Percentiles rank a stretch among this genome's conserved stretches.
Evolutionary conservation across 2,797 vertebrate species (phyloP).

Genomic region (Tragopan temminckii): DNA sequence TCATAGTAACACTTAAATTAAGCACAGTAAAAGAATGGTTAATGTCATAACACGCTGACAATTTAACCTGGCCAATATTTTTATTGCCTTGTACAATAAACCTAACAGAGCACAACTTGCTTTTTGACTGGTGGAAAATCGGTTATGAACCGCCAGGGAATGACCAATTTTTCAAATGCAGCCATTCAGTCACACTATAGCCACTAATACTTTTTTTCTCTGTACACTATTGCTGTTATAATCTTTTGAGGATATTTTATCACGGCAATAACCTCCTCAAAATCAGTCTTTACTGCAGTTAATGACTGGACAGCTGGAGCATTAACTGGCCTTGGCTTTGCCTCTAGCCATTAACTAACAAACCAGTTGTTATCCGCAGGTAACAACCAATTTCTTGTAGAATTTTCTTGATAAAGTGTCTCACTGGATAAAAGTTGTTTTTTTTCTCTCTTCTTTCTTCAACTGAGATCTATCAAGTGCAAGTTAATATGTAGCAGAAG

Average conservation of each 20-base stretch:
- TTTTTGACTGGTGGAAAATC: constrained; percentile 88
- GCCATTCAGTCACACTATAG: constrained; percentile 84
- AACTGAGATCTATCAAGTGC: background rate
- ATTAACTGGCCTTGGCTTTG: constrained; percentile 85
- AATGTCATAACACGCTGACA: constrained; percentile 84
- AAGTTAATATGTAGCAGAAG: background rate
- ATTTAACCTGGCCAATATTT: constrained; percentile 89
- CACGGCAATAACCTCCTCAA: constrained; percentile 86
- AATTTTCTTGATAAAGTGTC: constrained; percentile 80
- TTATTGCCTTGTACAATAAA: constrained; percentile 89
- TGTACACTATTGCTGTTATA: constrained; percentile 86
- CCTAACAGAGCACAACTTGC: constrained; percentile 89
- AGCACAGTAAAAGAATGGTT: constrained; percentile 86
- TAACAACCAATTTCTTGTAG: constrained; percentile 83
- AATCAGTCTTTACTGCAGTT: constrained; percentile 88
- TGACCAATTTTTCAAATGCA: constrained; percentile 88
- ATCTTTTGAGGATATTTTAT: constrained; percentile 89
- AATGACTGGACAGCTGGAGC: constrained; percentile 88
- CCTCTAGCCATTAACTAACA: constrained; percentile 85
- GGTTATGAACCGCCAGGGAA: constrained; percentile 87
- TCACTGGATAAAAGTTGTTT: constrained; percentile 64
- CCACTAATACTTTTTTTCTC: constrained; percentile 82
- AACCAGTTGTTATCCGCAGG: constrained; percentile 86
- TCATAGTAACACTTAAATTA: constrained; percentile 84
- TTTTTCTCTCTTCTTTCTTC: background rate